Evolutionary conservation across 2,888 invertebrate genomes (phyloP).

Genomic region (Cylloceria caligata): DNA sequence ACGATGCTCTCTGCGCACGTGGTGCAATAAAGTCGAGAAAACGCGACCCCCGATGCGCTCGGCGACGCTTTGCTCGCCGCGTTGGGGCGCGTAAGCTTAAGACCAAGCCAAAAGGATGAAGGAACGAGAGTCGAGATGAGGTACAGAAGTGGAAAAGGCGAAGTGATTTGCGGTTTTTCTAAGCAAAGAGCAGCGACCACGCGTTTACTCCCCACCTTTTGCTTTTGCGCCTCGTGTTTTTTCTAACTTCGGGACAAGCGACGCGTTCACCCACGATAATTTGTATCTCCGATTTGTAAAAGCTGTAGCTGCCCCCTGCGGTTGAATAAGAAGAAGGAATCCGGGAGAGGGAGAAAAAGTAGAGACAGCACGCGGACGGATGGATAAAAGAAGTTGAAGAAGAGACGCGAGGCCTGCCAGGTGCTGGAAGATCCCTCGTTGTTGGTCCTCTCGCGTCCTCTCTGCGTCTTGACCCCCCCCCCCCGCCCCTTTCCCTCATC

Average conservation of each 20-base stretch:
- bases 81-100: slow-evolving; percentile 7
- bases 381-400: slow-evolving; percentile 59
- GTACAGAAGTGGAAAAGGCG: slow-evolving; percentile 19
- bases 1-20: slow-evolving; percentile 18
- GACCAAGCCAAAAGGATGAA: background rate
- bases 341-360: slow-evolving; percentile 23
- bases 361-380: slow-evolving; percentile 53
- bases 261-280: slow-evolving; percentile 73
- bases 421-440: slow-evolving; percentile 58
- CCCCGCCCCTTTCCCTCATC: background rate
- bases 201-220: slow-evolving; percentile 25
- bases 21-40: slow-evolving; percentile 54
- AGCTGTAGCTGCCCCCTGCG: slow-evolving; percentile 38
- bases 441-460: slow-evolving; percentile 20
- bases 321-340: background rate
- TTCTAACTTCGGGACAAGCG: slow-evolving; percentile 23
- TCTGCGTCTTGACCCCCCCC: slow-evolving; percentile 1
- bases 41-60: slow-evolving; percentile 68
- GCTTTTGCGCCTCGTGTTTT: slow-evolving; percentile 36
- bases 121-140: background rate
- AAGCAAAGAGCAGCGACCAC: slow-evolving; percentile 10
- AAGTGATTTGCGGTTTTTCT: slow-evolving; percentile 66
- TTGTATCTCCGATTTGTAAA: slow-evolving; percentile 79
- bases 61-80: background rate
- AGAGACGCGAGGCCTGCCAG: slow-evolving; percentile 59